These are phyloP conservation scores for Lutraria lutraria DNA, from an alignment of 2,888 invertebrate species.

Conservation along the genomic window DNA sequence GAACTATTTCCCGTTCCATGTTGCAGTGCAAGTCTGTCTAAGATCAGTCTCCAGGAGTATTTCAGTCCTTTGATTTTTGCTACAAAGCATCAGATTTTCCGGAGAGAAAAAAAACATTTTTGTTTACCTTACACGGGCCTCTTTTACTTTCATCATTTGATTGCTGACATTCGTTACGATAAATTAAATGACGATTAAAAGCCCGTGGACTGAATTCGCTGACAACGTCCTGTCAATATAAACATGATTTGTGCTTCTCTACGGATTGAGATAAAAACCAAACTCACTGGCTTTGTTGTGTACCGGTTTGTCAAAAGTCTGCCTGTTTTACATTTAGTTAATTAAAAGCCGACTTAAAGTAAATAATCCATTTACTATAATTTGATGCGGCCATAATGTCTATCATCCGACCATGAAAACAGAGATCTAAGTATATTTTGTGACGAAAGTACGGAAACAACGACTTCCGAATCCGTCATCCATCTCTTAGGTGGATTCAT, in stretches of 20 bases:
- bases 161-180: too few species aligned
- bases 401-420: not conserved
- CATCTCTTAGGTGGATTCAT: not conserved
- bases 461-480: not conserved
- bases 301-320: slow-evolving; percentile 9
- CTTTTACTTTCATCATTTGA: too few species aligned
- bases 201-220: too few species aligned
- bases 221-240: not conserved
- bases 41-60: too few species aligned
- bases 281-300: not conserved
- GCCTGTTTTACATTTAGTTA: not conserved
- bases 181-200: too few species aligned
- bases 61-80: too few species aligned
- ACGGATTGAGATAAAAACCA: not conserved
- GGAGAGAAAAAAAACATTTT: too few species aligned
- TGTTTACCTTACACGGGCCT: too few species aligned
- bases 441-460: not conserved
- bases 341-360: not conserved
- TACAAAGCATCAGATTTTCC: too few species aligned
- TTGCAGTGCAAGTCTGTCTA: too few species aligned
- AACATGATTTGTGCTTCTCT: not conserved
- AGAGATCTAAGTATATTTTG: not conserved
- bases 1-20: too few species aligned
- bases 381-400: not conserved
- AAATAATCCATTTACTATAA: slow-evolving; percentile 7